Conservation (phyloP, 2,888 invertebrate species). For the Lucinisca nassula region DNA sequence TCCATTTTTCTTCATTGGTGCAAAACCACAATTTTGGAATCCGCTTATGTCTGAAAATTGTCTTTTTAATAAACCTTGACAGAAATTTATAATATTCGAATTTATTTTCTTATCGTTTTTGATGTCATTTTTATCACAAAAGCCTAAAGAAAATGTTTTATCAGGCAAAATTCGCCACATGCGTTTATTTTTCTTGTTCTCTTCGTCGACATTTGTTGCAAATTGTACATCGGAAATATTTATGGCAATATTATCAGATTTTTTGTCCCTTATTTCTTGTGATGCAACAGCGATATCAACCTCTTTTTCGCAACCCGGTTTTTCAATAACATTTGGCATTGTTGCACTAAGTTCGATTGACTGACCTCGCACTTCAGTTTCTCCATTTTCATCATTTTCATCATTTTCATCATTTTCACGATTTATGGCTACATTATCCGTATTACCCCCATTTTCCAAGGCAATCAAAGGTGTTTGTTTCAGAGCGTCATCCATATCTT, state of each 20-base stretch:
- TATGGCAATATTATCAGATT: background rate
- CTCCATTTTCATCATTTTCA: background rate
- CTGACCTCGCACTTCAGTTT: too few relatives aligned
- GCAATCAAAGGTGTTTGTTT: background rate
- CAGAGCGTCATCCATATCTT: background rate
- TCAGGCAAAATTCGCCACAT: background rate
- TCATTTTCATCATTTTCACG: background rate
- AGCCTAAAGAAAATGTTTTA: background rate
- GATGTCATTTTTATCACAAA: background rate
- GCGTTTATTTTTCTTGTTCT: background rate
- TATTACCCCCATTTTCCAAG: background rate
- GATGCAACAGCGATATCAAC: background rate
- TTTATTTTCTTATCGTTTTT: background rate
- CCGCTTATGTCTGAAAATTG: background rate
- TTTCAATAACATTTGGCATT: background rate
- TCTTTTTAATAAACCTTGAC: background rate
- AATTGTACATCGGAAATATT: background rate
- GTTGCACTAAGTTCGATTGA: background rate
- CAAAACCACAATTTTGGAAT: background rate
- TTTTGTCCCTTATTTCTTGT: background rate
- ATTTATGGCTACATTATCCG: background rate
- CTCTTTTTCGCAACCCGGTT: background rate
- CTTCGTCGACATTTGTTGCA: background rate
- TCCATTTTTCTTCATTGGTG: background rate
- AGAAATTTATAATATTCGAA: background rate